phyloP scores from a whole-genome alignment of 2,113 vertebrate genomes.

The Oceanites oceanicus region DNA sequence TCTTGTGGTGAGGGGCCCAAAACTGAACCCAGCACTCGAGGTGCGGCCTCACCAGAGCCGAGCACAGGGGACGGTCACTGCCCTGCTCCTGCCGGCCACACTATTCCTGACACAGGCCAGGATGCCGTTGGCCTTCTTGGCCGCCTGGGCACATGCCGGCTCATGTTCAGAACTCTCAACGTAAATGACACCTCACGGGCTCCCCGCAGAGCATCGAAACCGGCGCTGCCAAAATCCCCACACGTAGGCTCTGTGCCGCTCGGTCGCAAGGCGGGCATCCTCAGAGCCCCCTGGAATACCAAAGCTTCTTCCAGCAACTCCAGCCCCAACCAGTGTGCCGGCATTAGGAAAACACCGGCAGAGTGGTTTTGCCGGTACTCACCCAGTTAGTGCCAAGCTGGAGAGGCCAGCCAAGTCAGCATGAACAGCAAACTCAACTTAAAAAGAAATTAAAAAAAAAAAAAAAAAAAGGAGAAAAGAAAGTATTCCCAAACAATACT shows the following conservation, averaged over 20 bases:
- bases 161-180: too few species aligned
- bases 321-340: background rate
- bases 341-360: background rate
- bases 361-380: background rate
- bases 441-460: background rate
- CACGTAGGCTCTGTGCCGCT: accelerated
- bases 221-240: accelerated
- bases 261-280: background rate
- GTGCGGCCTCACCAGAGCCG: too few species aligned
- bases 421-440: background rate
- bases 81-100: too few species aligned
- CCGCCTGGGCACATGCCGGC: too few species aligned
- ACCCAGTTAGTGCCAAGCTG: background rate
- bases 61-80: too few species aligned
- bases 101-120: too few species aligned
- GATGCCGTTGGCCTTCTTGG: too few species aligned
- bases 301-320: background rate
- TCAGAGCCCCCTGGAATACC: accelerated
- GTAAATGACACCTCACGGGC: background rate
- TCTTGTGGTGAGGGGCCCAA: too few species aligned
- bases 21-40: too few species aligned
- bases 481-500: background rate
- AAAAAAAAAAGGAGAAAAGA: background rate
- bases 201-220: background rate
- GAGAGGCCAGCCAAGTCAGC: background rate